Base-by-base conservation (phyloP, 1,140 invertebrate genomes). In the Palaemon carinicauda region DNA sequence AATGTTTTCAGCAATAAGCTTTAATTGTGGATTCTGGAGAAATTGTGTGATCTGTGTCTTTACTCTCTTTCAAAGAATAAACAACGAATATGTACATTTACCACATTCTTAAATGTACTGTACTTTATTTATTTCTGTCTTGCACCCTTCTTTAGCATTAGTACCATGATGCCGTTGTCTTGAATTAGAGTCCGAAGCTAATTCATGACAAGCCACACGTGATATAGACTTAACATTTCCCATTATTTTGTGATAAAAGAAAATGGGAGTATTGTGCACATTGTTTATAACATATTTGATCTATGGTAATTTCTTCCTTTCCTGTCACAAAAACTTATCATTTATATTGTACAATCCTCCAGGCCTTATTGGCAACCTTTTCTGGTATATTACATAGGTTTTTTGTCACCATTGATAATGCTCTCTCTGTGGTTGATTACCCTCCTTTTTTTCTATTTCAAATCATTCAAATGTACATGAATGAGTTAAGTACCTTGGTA, bases 261-360 rank as follows among this genome's bases (percentile, higher is more conserved):
- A 80, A 86, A 80, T 86, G 84, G 84, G 84, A 80, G 60, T 86
- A 80, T 54, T 80, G 84, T 85, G 74, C 82, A 69, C 75, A 80
- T 53, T 27, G n/a, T n/a, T 27, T 31, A 31, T 65, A 50, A 33
- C 54, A 31, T 27, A 27, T 27, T 69, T 27, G 65, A 69, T 31
- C 65, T 69, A 69, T 27, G 65, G 24, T 69, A 69, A n/a, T 69
- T 27, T n/a, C 29, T 69, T 69, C 29, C 29, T 69, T 65, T 65
- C 29, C 29, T 27, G 2, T 69, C 9, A 24, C 65, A 56, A 80
- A 27, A 80, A 10, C 17, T 21, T 41, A 41, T 21, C 24, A 0
- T 17, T 79, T 27, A 31, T 33, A 71, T 51, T 24, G 80, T 24
- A 27, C 10, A 51, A 53, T 75, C 29, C 73, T 21, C 33, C 73